Percentiles rank a stretch among this genome's conserved stretches.
phyloP scores from a whole-genome alignment of 1,140 invertebrate genomes.

The silkworm (Bombyx mori) region DNA sequence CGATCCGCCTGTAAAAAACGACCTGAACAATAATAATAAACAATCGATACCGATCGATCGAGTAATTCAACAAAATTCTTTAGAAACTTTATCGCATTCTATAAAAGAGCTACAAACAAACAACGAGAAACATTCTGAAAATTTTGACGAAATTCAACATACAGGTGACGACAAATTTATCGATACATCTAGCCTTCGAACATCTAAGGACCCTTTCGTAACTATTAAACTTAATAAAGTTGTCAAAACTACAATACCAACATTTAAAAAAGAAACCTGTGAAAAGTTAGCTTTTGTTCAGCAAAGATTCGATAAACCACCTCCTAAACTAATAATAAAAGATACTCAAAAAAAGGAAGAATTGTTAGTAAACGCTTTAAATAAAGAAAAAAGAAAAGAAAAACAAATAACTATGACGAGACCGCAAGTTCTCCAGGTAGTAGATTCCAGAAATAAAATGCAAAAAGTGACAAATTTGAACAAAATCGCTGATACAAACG shows the following conservation, averaged over 20 bases:
- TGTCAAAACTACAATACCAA: conserved; percentile 56
- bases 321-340: conserved; percentile 59
- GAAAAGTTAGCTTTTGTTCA: conserved; percentile 40
- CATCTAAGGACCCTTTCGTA: conserved; percentile 57
- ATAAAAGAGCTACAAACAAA: conserved; percentile 6
- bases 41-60: neutral
- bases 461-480: too few relatives aligned
- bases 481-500: conserved; percentile 1
- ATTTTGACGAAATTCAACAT: neutral
- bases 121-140: conserved; percentile 6
- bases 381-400: conserved; percentile 13
- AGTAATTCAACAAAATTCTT: too few relatives aligned
- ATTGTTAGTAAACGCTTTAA: conserved; percentile 16
- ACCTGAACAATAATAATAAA: conserved; percentile 13
- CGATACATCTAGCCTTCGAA: conserved; percentile 40
- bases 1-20: conserved; percentile 52
- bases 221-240: conserved; percentile 65
- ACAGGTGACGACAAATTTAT: conserved; percentile 11
- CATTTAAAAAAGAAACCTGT: conserved; percentile 50
- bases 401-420: conserved; percentile 66
- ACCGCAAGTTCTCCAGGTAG: conserved; percentile 73
- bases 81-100: neutral
- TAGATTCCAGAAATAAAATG: conserved; percentile 57
- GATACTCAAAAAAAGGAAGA: conserved; percentile 32
- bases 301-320: conserved; percentile 52